These are phyloP conservation scores for Eulemur macaco DNA, from an alignment of 2,113 vertebrate species.

Conservation along the genomic window DNA sequence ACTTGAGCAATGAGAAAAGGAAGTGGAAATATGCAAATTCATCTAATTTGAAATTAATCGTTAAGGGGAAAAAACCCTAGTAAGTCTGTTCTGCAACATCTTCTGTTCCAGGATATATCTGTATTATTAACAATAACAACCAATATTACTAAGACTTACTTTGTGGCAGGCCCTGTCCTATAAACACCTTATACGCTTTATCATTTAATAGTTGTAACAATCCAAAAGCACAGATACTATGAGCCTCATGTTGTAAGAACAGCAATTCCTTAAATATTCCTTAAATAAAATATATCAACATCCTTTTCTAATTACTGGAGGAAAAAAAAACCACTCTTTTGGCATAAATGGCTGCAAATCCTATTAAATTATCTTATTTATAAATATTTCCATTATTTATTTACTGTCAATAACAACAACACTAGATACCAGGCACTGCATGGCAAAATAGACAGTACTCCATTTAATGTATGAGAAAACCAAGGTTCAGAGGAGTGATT, in stretches of 20 bases:
- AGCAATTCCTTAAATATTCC: neutral
- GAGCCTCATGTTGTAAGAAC: neutral
- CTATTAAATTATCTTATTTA: neutral
- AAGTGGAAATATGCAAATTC: constrained; percentile 10
- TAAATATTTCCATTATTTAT: neutral
- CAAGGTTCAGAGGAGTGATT: neutral
- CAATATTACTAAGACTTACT: neutral
- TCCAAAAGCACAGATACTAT: neutral
- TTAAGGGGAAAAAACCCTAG: neutral
- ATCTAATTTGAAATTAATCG: constrained; percentile 31
- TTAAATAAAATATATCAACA: constrained; percentile 9
- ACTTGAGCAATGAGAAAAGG: constrained; percentile 24
- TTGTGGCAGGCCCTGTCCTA: neutral
- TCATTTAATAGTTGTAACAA: neutral
- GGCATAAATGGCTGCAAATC: neutral
- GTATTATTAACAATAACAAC: constrained; percentile 2
- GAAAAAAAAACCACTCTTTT: neutral
- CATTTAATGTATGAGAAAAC: neutral
- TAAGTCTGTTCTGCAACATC: neutral
- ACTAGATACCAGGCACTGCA: neutral
- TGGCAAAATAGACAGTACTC: neutral
- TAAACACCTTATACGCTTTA: neutral
- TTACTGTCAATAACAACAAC: neutral
- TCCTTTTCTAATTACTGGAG: neutral
- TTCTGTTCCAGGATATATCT: neutral